Evolutionary conservation across 2,797 vertebrate species (phyloP), one percentile per base, ranked within the genome.

Genomic region (Semaprochilodus insignis): DNA sequence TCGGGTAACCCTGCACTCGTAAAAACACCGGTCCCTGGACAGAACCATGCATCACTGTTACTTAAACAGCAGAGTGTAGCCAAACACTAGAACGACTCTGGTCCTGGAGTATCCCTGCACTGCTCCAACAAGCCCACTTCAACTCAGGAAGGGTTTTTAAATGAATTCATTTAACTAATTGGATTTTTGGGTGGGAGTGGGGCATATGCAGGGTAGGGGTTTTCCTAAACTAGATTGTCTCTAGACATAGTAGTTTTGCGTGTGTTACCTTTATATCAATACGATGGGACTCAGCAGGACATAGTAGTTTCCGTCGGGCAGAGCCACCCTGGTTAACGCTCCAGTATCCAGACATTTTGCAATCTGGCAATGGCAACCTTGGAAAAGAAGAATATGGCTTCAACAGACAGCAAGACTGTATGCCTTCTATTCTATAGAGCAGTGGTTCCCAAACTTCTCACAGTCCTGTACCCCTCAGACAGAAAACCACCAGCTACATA

Each of bases 281-380:
- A 57, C 85, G 93, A 82, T 90, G 93, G 0, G 96, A 96, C 93
- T 97, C 95, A 10, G 95, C 93, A 44, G 96, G 96, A 91, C 97
- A 98, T 60, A 98, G 92, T 72, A 97, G 89, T 86, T 97, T 99
- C 63, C 94, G 94, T 13, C 81, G 91, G 85, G 92, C 89, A 81
- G 91, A 95, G 81, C 90, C 94, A 0, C 85, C 86, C 74, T 96
- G 95, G 86, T 93, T 88, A 11, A 94, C 88, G 51, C 94, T 97
- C 98, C 98, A 99, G 88, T 98, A 96, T 52, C 98, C 97, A 2
- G 95, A 88, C 93, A 99, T 96, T 80, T 89, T 95, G 87, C 93
- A 93, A 51, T 96, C 95, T 25, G 97, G 97, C 81, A 99, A 91
- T 0, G 96, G 96, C 77, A 99, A 93, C 92, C 98, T 99, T 89